A percentile compares a stretch with the other conserved stretches of the same genome.
Conservation (phyloP, 2,888 invertebrate species). For the Cephalotes varians region DNA sequence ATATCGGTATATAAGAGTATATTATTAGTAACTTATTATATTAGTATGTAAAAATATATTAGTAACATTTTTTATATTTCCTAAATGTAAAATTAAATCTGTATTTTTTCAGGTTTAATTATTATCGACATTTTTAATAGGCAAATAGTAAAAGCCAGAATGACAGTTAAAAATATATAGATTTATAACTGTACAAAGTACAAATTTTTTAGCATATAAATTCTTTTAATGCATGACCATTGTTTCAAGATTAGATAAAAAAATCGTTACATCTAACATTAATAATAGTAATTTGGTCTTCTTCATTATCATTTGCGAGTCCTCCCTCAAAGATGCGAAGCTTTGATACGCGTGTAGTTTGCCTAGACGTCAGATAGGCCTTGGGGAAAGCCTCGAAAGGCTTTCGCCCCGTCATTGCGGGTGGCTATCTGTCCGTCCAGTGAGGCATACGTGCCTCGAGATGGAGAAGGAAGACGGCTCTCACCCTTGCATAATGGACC, state of each 20-base stretch:
- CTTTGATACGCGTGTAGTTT: constrained; percentile 17
- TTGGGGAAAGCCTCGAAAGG: constrained; percentile 37
- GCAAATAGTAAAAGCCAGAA: not conserved
- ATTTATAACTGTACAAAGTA: no score
- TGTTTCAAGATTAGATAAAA: not conserved
- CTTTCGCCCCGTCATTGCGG: constrained; percentile 74
- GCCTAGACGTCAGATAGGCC: constrained; percentile 31
- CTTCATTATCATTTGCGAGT: not conserved
- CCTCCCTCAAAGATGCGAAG: constrained; percentile 23
- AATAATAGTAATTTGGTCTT: constrained; percentile 3
- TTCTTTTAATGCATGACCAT: not conserved
- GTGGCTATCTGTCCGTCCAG: constrained; percentile 75
- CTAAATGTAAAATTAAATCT: not conserved
- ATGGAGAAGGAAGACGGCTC: constrained; percentile 64
- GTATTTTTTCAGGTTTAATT: not conserved
- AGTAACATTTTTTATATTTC: not conserved
- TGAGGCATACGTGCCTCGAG: constrained; percentile 74
- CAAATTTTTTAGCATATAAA: not conserved
- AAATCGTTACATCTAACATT: not conserved
- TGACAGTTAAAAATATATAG: no score
- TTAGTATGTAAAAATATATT: no score
- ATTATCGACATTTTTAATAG: not conserved
- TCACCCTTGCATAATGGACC: constrained; percentile 72
- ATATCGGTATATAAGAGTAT: no score
- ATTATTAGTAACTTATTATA: no score